Base-by-base conservation (phyloP, 2,888 invertebrate species). In the Tenthredo livida region DNA sequence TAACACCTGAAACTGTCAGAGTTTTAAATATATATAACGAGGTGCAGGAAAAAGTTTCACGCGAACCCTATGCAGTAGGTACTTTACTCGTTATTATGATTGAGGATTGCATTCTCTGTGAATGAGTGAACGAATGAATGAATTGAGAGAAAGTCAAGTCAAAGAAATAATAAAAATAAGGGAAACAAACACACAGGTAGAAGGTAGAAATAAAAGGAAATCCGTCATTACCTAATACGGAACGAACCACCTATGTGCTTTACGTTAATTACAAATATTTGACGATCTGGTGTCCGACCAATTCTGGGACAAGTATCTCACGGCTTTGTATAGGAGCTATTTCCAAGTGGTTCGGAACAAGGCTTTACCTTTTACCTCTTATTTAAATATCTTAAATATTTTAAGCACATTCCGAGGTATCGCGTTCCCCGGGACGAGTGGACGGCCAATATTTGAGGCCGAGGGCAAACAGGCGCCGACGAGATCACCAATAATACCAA, bases 381-480 rank as follows among this genome's bases (percentile, higher is more conserved):
- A 89, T 90, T 89, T 90, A 88, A 90, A 91, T 90, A 90, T 91
- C 90, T 90, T 90, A 88, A 90, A 91, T 90, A 91, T 91, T 91
- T 90, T 89, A 90, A 90, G 87, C 88, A 89, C 88, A 90, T 90
- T 89, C 89, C 88, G 85, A 86, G 88, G 86, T 89, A 90, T 88
- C 88, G 88, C 88, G 88, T 88, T 70, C 86, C 87, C 88, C 67
- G 70, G 83, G 21, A 88, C 87, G 88, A 90, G 89, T 89, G 90
- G 90, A 90, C 88, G 88, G 89, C 89, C 87, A 91, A 91, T 91
- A 91, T 91, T 91, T 91, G 89, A 90, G 88, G 10, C 83, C 47
- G 25, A 83, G 33, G 83, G 70, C 47, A 83, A 83, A 83, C 67
- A 83, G 67, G 43, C 83, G 70, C 83, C 67, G 83, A 25, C 84